Percentiles rank a stretch among this genome's conserved stretches.
Conservation (phyloP, 2,113 vertebrate species). For the Antidorcas marsupialis region DNA sequence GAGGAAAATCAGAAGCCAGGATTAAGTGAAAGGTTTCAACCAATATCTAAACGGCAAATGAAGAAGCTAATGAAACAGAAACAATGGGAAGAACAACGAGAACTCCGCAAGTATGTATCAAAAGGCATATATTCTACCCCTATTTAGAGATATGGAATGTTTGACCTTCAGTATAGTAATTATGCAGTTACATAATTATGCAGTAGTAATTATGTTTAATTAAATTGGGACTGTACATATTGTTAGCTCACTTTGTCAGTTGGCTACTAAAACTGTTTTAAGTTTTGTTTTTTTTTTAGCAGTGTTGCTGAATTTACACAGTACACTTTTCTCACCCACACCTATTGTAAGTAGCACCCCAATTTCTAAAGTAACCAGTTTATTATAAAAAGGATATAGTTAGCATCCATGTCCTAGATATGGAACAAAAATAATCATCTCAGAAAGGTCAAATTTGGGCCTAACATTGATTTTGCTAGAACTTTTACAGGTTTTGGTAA, state of each 20-base stretch:
- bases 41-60: constrained; percentile 90
- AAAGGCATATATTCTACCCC: not conserved
- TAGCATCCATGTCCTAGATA: not conserved
- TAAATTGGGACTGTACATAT: not conserved
- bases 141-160: not conserved
- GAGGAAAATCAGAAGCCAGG: constrained; percentile 34
- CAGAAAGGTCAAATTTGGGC: not conserved
- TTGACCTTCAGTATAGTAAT: not conserved
- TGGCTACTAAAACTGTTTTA: not conserved
- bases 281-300: not conserved
- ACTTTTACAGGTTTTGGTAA: not conserved
- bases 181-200: not conserved
- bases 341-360: not conserved
- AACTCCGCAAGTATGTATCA: constrained; percentile 87
- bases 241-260: not conserved
- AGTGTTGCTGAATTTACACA: not conserved
- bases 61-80: constrained; percentile 93
- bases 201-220: not conserved
- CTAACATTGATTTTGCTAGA: not conserved
- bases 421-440: not conserved
- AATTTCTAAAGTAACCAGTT: not conserved
- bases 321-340: not conserved
- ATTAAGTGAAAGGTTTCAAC: constrained; percentile 35
- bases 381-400: constrained; percentile 1
- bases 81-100: constrained; percentile 95